Evolutionary conservation across 2,113 vertebrate genomes (phyloP).

Genomic region (Nipponia nippon): DNA sequence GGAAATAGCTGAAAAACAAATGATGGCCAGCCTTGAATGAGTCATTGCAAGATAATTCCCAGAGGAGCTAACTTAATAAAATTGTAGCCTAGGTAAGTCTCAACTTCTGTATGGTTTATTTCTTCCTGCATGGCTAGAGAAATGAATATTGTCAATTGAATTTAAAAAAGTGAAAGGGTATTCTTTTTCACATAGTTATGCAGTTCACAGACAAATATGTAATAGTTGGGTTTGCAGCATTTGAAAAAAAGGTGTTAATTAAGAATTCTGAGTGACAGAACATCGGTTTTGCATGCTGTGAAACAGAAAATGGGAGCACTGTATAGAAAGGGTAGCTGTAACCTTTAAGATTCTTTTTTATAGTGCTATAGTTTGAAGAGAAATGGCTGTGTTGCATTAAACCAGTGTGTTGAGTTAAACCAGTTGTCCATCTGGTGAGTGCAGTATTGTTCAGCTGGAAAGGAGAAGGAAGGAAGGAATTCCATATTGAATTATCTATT

Average conservation of each 20-base stretch:
- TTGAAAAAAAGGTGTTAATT: conserved; percentile 9
- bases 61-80: neutral
- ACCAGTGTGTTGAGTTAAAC: neutral
- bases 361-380: neutral
- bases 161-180: neutral
- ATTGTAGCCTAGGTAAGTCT: neutral
- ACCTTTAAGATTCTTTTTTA: neutral
- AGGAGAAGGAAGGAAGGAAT: neutral
- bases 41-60: neutral
- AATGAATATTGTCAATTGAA: neutral
- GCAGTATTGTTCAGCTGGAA: neutral
- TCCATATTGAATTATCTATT: neutral
- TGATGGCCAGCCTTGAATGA: neutral
- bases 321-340: neutral
- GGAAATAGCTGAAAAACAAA: neutral
- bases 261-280: conserved; percentile 3
- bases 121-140: neutral
- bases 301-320: neutral
- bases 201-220: neutral
- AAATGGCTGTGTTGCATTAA: neutral
- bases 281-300: neutral
- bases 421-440: neutral
- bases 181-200: neutral
- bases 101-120: neutral
- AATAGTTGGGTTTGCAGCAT: neutral